Evolutionary conservation across 2,797 vertebrate genomes (phyloP).

Genomic region (Picus viridis): DNA sequence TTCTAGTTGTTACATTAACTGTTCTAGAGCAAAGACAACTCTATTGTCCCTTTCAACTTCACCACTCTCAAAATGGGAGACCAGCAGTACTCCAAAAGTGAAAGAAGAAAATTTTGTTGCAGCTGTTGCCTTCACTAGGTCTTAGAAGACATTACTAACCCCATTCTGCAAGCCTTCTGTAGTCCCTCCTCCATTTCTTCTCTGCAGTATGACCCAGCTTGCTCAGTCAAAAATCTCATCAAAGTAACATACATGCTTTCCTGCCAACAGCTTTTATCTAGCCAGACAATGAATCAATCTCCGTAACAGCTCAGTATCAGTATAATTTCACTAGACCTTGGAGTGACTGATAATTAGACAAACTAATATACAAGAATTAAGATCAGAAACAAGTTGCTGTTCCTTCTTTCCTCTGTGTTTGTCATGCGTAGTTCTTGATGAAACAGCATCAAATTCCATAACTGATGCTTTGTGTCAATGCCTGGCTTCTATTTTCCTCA

Average conservation of each 20-base stretch:
- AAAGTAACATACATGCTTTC: not conserved
- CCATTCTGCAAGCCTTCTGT: not conserved
- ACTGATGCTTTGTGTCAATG: not conserved
- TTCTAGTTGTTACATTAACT: not conserved
- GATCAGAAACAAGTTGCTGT: not conserved
- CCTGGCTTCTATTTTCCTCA: not conserved
- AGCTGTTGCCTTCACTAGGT: not conserved
- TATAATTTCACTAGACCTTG: not conserved
- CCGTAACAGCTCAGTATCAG: not conserved
- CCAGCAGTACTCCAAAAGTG: not conserved
- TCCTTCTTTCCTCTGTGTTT: not conserved
- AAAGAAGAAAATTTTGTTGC: not conserved
- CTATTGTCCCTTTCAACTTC: not conserved
- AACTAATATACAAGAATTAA: not conserved
- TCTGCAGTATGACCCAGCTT: not conserved
- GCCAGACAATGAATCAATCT: not conserved
- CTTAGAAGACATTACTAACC: not conserved
- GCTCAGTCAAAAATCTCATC: not conserved
- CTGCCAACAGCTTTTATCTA: not conserved
- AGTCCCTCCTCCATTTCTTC: not conserved
- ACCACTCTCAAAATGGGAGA: not conserved
- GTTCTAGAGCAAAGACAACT: not conserved
- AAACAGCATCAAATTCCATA: not conserved
- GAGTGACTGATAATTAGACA: not conserved
- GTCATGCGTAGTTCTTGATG: not conserved